phyloP scores from a whole-genome alignment of 2,113 vertebrate genomes.

The Tonatia bakeri region DNA sequence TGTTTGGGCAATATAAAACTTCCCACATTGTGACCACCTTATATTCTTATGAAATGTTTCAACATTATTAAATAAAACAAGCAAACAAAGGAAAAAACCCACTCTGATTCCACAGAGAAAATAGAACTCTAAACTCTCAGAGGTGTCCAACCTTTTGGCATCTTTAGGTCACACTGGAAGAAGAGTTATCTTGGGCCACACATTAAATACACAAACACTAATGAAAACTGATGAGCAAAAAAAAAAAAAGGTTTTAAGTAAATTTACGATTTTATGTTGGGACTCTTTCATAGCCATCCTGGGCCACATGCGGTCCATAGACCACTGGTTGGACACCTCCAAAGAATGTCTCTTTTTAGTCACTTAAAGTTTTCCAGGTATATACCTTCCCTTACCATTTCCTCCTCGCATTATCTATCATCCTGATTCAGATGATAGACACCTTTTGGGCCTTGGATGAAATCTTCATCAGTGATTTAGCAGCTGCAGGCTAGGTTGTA shows the following conservation, averaged over 20 bases:
- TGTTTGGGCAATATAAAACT: not conserved
- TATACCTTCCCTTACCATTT: not conserved
- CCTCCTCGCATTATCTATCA: not conserved
- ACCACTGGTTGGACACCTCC: too few species aligned
- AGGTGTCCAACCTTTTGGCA: too few species aligned
- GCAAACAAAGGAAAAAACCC: not conserved
- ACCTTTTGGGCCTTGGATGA: not conserved
- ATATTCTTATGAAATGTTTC: not conserved
- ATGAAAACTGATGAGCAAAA: too few species aligned
- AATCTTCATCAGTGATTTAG: not conserved
- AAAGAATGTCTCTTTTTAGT: not conserved
- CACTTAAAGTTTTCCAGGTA: not conserved
- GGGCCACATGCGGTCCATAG: too few species aligned
- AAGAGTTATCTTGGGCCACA: too few species aligned
- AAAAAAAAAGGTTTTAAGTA: too few species aligned
- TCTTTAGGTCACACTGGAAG: too few species aligned
- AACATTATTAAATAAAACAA: not conserved
- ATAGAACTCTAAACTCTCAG: not conserved
- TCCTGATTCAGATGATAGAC: not conserved
- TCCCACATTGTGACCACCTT: not conserved
- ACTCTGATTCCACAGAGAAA: not conserved
- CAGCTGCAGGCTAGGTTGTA: not conserved
- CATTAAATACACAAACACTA: too few species aligned
- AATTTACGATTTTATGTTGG: too few species aligned
- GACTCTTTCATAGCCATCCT: too few species aligned